Conservation (phyloP, 2,797 vertebrate genomes). For the Danio choprae region DNA sequence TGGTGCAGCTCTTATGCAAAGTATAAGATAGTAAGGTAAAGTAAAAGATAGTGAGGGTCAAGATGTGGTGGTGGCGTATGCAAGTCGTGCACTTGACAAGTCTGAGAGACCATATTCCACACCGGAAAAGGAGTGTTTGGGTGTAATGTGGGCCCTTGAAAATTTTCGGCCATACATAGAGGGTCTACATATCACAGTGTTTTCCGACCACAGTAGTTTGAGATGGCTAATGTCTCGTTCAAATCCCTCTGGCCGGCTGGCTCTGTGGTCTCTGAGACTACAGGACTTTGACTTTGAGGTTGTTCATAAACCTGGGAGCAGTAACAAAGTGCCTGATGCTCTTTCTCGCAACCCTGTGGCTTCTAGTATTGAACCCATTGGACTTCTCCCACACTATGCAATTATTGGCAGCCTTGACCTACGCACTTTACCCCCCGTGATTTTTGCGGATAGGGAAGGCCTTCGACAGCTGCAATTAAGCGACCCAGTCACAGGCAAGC, state of each 20-base stretch:
- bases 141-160: conserved; percentile 8
- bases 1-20: too few relatives aligned
- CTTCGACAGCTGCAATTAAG: not conserved
- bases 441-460: too few relatives aligned
- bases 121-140: conserved; percentile 14
- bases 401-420: not conserved
- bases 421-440: too few relatives aligned
- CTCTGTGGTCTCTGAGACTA: not conserved
- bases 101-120: not conserved
- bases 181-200: not conserved
- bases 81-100: not conserved
- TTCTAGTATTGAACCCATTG: not conserved
- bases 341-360: not conserved
- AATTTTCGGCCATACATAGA: conserved; percentile 7
- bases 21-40: too few relatives aligned
- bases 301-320: not conserved
- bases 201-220: conserved; percentile 13
- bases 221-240: conserved; percentile 18
- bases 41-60: too few relatives aligned
- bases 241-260: conserved; percentile 1
- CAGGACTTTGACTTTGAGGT: conserved; percentile 30
- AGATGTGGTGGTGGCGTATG: too few relatives aligned
- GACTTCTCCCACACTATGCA: not conserved
- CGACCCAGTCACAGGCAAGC: not conserved
- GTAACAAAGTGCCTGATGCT: not conserved